A percentile compares a stretch with the other conserved stretches of the same genome.
phyloP scores from a whole-genome alignment of 1,140 invertebrate species.

The Apocrypta bakeri region DNA sequence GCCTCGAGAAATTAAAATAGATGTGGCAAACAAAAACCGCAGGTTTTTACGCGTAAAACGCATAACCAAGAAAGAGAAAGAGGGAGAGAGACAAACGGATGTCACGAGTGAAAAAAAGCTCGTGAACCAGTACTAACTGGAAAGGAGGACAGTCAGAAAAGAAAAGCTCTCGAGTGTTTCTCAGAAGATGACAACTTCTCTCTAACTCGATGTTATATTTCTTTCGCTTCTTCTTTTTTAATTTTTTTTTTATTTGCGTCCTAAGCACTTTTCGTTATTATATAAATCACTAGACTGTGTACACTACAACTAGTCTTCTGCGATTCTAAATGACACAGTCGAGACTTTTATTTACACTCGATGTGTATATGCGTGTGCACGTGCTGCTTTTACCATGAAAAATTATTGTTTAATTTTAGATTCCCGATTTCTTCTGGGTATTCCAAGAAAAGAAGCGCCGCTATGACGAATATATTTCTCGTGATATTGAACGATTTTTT shows the following conservation, averaged over 20 bases:
- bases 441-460: too few relatives aligned
- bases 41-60: not conserved
- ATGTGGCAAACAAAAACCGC: slow-evolving; percentile 56
- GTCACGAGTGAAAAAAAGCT: not conserved
- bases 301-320: too few relatives aligned
- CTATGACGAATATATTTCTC: too few relatives aligned
- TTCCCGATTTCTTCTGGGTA: too few relatives aligned
- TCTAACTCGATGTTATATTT: slow-evolving; percentile 34
- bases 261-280: too few relatives aligned
- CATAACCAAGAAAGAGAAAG: not conserved
- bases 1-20: slow-evolving; percentile 56
- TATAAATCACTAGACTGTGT: not conserved
- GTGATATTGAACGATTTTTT: too few relatives aligned
- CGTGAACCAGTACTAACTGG: slow-evolving; percentile 54
- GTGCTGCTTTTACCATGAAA: too few relatives aligned
- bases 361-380: too few relatives aligned
- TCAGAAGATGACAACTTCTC: not conserved
- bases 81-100: not conserved
- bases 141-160: not conserved
- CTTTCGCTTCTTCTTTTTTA: slow-evolving; percentile 24
- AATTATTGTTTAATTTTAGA: too few relatives aligned
- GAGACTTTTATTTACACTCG: too few relatives aligned
- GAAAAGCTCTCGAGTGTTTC: not conserved
- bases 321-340: too few relatives aligned
- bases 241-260: not conserved